phyloP scores from a whole-genome alignment of 1,140 invertebrate species.

The Conus betulinus region DNA sequence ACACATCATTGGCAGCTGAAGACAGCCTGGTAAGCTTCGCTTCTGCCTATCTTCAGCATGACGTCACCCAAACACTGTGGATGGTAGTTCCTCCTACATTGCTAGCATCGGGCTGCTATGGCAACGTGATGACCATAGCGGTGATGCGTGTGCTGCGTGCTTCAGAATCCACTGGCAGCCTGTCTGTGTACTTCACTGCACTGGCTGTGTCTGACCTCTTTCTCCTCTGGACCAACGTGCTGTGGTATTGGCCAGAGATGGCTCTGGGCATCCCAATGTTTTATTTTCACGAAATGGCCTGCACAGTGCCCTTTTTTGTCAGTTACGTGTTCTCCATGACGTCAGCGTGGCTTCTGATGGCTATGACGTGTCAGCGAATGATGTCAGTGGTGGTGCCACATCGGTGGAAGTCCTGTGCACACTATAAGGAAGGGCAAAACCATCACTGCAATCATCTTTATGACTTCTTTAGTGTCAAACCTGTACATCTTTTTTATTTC shows the following conservation, averaged over 20 bases:
- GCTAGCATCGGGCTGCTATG: slow-evolving; percentile 37
- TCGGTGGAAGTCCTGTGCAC: slow-evolving; percentile 47
- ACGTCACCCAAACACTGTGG: too few relatives aligned
- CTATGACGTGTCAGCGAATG: slow-evolving; percentile 57
- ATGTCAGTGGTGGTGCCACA: slow-evolving; percentile 58
- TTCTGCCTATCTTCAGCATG: too few relatives aligned
- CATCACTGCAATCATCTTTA: slow-evolving; percentile 2
- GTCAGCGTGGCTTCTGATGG: slow-evolving; percentile 57
- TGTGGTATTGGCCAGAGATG: too few relatives aligned
- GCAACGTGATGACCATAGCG: too few relatives aligned
- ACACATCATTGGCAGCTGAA: too few relatives aligned
- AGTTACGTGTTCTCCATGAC: too few relatives aligned
- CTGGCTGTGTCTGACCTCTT: too few relatives aligned
- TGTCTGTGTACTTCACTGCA: too few relatives aligned
- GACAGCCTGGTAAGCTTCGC: too few relatives aligned
- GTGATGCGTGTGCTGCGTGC: slow-evolving; percentile 26
- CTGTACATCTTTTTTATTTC: slow-evolving; percentile 31
- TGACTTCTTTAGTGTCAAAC: slow-evolving; percentile 23
- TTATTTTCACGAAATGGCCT: slow-evolving; percentile 19
- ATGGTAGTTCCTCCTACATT: slow-evolving; percentile 37
- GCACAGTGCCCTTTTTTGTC: too few relatives aligned
- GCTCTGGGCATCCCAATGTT: slow-evolving; percentile 51
- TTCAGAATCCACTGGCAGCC: too few relatives aligned
- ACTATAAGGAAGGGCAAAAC: neutral
- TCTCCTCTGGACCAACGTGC: too few relatives aligned